Evolutionary conservation across 2,113 vertebrate species (phyloP), one percentile per base, ranked within the genome.

Genomic region (Epinephelus fuscoguttatus): DNA sequence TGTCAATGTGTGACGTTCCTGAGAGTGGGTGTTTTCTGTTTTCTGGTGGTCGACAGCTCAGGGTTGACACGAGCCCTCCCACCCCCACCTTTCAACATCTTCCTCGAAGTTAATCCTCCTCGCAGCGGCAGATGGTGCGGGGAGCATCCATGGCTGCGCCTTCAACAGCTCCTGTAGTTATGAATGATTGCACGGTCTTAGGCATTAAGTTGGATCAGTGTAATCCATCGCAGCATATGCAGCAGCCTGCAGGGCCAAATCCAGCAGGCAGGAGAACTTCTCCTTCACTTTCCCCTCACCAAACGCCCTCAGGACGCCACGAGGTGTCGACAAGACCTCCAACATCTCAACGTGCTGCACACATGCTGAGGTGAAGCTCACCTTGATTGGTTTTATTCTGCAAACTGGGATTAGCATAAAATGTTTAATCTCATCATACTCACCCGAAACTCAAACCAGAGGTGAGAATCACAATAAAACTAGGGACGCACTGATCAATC

Each of bases 161-260:
- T 76, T 78, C 84, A 30, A 4, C 90, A 73, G 88, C 89, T 88
- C 86, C 92, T 93, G 92, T 90, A 91, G 94, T 95, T 95, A 93
- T 95, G 93, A 95, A 95, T 94, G 93, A 95, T 93, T 94, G 94
- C 91, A 57, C 25, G 82, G 90, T 91, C 85, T 89, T 78, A 91
- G 87, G 94, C 92, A 93, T 95, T 95, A 94, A 86, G 88, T 93
- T 93, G 93, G 94, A 96, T 95, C 92, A 95, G 90, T 78, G 81
- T 95, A 95, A 96, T 95, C 94, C 93, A 88, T 6, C 2, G 30
- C 90, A 95, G 90, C 95, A 95, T 96, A 95, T 95, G 95, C 92
- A 94, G 88, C 82, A 23, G 79, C 78, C 75, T 27, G 56, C 72
- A 15, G 45, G 66, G 70, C 73, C 88, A 89, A 87, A 94, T 91